Base-by-base conservation (phyloP, 23 tunicate genomes). In the Oikopleura dioica region DNA sequence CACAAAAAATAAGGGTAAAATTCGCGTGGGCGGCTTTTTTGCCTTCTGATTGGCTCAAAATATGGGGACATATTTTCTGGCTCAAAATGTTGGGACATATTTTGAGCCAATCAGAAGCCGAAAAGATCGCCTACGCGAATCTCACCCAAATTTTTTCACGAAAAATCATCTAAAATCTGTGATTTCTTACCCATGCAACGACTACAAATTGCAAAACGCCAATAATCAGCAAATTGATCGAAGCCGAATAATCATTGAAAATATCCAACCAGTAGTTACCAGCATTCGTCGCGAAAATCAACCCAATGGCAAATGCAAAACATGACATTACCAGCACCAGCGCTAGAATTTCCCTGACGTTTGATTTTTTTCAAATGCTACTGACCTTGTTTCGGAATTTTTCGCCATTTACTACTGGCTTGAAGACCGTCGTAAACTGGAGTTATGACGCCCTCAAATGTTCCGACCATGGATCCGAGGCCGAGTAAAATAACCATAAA, bases 181-280 rank as follows among this genome's bases (percentile, higher is more conserved):
- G 16, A 9, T 69, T 30, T 38, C 82, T 81, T 82, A 94, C 88
- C 95, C 95, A 94, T 2, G 82, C 37, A 35, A 94, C 82, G 26
- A 84, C 83, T 4, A 81, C 68, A 38, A 86, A 78, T 76, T 94
- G 95, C 35, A 81, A 83, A 59, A 86, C 84, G 0, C 87, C 99
- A 75, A 94, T 94, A 0, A 94, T 81, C 37, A 94, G 83, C 28
- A 94, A 78, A 1, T 92, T 92, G 4, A 94, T 81, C 0, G 99
- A 85, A 5, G 95, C 99, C 16, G 99, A 87, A 68, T 86, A 94
- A 37, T 78, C 78, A 50, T 94, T 84, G 80, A 94, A 86, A 24
- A 94, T 94, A 31, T 83, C 87, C 58, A 94, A 35, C 99, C 99
- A 94, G 78, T 94, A 94, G 59, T 94, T 94, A 26, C 99, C 99